Evolutionary conservation across 2,113 vertebrate genomes (phyloP), one percentile per base, ranked within the genome.

Genomic region (Phalacrocorax aristotelis): DNA sequence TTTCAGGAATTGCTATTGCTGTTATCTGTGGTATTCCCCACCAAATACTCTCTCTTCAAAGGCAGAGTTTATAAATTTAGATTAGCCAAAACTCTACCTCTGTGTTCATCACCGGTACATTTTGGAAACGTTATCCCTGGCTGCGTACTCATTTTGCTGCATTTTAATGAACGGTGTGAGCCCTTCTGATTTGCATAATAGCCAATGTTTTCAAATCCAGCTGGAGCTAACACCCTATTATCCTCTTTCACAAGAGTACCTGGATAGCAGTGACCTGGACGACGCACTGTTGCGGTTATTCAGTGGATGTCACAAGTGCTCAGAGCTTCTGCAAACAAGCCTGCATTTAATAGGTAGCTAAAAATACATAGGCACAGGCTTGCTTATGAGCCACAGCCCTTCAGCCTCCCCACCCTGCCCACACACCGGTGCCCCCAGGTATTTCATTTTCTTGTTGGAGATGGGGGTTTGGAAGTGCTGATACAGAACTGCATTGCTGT

Each of bases 341-440:
- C 54, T 87, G 61, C 13, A 55, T 83, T 76, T 94, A 83, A 69
- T 51, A 85, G 54, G 54, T 23, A 61, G 27, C 54, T 90, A 90
- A 94, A 97, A 79, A 91, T 82, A 91, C 36, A 34, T 2, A 16
- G 48, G 36, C 44, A 72, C 4, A 17, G 70, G 25, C 36, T 93
- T 70, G 44, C 70, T 83, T 23, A 40, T 30, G 40, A 85, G 46
- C 21, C 6, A 6, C 23, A 83, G 58, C 58, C 78, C 78, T 91
- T 79, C 52, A 64, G 48, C 40, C 21, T 95, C 66, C 62, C 26
- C 30, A 32, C 27, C 18, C 74, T 87, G 91, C 57, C 65, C 32
- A 9, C 34, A 52, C 0, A 0, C 42, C 0, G 0, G 44, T 65
- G 54, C n/a, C 38, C 51, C n/a, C 51, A 74, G 46, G 25, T 84